phyloP scores from a whole-genome alignment of 1,140 invertebrate species.

The Bombus vancouverensis region DNA sequence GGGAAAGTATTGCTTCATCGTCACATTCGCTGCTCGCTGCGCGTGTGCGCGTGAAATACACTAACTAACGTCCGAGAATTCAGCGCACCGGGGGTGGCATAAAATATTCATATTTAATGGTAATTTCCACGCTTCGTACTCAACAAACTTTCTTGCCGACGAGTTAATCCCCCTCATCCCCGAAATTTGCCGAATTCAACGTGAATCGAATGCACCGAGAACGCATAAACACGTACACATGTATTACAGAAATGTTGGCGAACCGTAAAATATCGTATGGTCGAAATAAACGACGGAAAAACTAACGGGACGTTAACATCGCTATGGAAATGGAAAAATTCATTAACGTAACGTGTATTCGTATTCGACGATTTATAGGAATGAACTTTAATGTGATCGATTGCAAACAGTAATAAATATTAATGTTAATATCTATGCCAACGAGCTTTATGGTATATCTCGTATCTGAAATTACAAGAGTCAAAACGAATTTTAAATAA shows the following conservation, averaged over 20 bases:
- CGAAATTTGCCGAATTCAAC: slow-evolving; percentile 30
- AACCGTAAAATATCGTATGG: neutral
- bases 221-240: slow-evolving; percentile 5
- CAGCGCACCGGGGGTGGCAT: slow-evolving; percentile 21
- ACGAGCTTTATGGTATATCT: too few species aligned
- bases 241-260: neutral
- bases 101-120: slow-evolving; percentile 61
- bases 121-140: slow-evolving; percentile 30
- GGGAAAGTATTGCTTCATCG: slow-evolving; percentile 63
- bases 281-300: neutral
- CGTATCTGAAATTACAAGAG: too few species aligned
- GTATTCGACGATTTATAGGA: neutral
- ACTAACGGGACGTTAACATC: neutral
- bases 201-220: neutral
- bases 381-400: neutral
- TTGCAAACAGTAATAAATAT: neutral
- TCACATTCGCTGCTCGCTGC: slow-evolving; percentile 14
- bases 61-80: slow-evolving; percentile 52
- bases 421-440: neutral
- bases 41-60: slow-evolving; percentile 34
- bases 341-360: neutral
- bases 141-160: slow-evolving; percentile 29
- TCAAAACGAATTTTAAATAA: too few species aligned
- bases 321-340: neutral
- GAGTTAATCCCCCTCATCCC: slow-evolving; percentile 16